Conservation (phyloP, 1,140 invertebrate genomes). For the Meloidogyne chitwoodi region DNA sequence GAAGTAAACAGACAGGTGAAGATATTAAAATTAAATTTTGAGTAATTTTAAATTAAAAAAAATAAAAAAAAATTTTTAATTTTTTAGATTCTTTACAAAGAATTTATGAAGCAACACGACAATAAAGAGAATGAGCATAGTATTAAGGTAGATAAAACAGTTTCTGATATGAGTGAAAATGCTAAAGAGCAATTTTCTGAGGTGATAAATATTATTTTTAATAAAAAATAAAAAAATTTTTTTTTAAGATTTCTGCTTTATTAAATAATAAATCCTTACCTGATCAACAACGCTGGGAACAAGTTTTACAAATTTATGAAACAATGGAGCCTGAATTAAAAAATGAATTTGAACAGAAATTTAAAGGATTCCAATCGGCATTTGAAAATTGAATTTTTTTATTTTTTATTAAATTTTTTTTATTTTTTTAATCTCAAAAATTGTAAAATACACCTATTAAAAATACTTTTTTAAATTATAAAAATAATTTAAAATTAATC, state of each 20-base stretch:
- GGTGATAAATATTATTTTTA: slow-evolving; percentile 1
- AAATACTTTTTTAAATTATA: no score
- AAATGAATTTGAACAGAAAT: slow-evolving; percentile 39
- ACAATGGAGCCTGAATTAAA: slow-evolving; percentile 36
- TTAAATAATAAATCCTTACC: slow-evolving; percentile 31
- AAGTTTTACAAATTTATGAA: slow-evolving; percentile 29
- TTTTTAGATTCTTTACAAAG: slow-evolving; percentile 30
- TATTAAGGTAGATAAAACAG: slow-evolving; percentile 34
- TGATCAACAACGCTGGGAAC: slow-evolving; percentile 35
- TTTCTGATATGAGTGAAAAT: slow-evolving; percentile 32
- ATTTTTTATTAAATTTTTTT: neutral
- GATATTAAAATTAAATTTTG: neutral
- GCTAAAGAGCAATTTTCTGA: slow-evolving; percentile 46
- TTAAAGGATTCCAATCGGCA: slow-evolving; percentile 22
- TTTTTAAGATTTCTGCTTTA: slow-evolving; percentile 35
- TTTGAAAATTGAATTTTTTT: neutral
- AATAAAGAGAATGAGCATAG: slow-evolving; percentile 31
- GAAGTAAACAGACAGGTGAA: slow-evolving; percentile 30
- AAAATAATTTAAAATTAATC: neutral
- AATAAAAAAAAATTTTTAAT: no score
- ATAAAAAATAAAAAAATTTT: neutral
- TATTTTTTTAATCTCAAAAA: neutral
- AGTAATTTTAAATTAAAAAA: neutral
- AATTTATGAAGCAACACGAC: slow-evolving; percentile 45
- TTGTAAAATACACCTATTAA: neutral